Evolutionary conservation across 2,113 vertebrate species (phyloP), one percentile per base, ranked within the genome.

Genomic region (Mirza zaza): DNA sequence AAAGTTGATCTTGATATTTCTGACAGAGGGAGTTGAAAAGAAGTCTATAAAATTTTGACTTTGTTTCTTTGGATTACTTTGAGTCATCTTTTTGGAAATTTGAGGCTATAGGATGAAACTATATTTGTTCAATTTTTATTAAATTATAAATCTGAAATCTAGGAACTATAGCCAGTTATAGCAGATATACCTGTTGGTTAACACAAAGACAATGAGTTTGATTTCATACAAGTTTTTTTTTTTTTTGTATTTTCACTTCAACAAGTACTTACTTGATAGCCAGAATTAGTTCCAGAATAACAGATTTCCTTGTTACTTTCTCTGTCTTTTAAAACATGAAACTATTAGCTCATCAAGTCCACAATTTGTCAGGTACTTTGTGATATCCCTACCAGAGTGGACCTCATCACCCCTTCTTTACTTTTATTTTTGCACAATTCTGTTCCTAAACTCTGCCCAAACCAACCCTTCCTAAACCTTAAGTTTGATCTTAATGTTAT

Each of bases 1-100:
- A 89, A 85, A 83, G 27, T n/a, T 94, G 36, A 42, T 71, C 76
- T 91, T 96, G n/a, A 34, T 85, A 84, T 68, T 86, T 96, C 61
- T 89, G 57, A 77, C 48, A 79, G 25, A 93, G 50, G 6, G 21
- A 5, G 48, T 57, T 73, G 50, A 42, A 92, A 75, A 67, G 3
- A 9, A 18, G 55, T 65, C 91, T 90, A 63, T 2, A 68, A 25
- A 85, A 67, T 88, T 52, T 91, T 79, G 18, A 36, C 21, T 39
- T 90, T 42, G 12, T 76, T 18, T 39, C 45, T 94, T 88, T 45
- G 25, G 87, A 76, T 3, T 25, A 52, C 18, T 84, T 82, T 59
- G 32, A 81, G 3, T 77, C 20, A 39, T 45, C 6, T 75, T 88
- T 90, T 55, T 71, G 65, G 17, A 95, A 67, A 65, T 34, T 1